Conservation (phyloP, 2,113 vertebrate genomes). For the Bujurquina vittata region DNA sequence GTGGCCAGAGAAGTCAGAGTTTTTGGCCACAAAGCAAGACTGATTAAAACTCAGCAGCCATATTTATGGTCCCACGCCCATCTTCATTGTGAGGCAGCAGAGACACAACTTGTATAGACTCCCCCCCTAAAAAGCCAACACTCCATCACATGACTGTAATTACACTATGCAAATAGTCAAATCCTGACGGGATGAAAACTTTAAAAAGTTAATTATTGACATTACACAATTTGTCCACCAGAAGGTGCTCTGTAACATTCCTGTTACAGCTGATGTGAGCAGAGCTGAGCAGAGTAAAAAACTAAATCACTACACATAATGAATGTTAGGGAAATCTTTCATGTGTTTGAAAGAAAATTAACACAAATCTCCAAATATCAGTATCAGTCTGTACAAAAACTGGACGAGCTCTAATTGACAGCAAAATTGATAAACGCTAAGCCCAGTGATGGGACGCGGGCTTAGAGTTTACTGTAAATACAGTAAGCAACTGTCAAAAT, state of each 20-base stretch:
- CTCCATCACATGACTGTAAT: too few relatives aligned
- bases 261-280: not conserved
- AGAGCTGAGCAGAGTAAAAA: too few relatives aligned
- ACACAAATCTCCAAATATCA: not conserved
- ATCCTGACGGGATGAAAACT: too few relatives aligned
- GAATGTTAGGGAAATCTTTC: too few relatives aligned
- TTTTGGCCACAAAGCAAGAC: not conserved
- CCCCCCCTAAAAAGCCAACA: too few relatives aligned
- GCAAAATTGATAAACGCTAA: not conserved
- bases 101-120: too few relatives aligned
- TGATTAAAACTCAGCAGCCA: not conserved
- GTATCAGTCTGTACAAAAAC: not conserved
- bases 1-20: not conserved
- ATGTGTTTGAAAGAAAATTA: not conserved
- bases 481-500: too few relatives aligned
- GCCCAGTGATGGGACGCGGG: too few relatives aligned
- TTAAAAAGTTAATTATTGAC: too few relatives aligned
- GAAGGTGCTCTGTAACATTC: not conserved
- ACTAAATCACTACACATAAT: too few relatives aligned
- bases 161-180: too few relatives aligned
- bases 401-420: not conserved
- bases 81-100: not conserved
- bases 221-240: rapidly evolving
- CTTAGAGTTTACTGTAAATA: too few relatives aligned
- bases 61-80: rapidly evolving